phyloP scores from a whole-genome alignment of 2,113 vertebrate genomes.

The Columbina picui region DNA sequence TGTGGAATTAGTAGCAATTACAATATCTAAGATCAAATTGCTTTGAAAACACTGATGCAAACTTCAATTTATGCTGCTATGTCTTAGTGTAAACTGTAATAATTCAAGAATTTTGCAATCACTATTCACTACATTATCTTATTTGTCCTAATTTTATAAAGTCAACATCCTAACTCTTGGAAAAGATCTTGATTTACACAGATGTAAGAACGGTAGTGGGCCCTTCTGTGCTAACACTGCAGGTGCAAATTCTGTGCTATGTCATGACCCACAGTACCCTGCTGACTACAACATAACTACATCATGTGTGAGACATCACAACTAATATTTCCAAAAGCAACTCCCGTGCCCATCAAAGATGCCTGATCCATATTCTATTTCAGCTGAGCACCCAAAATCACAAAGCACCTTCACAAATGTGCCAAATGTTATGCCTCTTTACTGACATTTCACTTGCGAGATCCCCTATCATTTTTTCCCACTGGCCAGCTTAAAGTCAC shows the following conservation, averaged over 20 bases:
- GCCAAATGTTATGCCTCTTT: slow-evolving; percentile 2
- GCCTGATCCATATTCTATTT: slow-evolving; percentile 18
- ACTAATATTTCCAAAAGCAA: slow-evolving; percentile 18
- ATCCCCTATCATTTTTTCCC: background rate
- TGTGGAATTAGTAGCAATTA: background rate
- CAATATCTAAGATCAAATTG: background rate
- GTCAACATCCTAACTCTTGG: background rate
- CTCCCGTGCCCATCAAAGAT: background rate
- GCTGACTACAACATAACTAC: background rate
- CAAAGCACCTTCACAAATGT: background rate
- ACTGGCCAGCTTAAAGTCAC: background rate
- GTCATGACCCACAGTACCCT: background rate
- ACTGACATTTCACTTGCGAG: slow-evolving; percentile 10
- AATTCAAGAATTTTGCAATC: background rate
- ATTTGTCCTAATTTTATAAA: background rate
- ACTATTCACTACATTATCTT: background rate
- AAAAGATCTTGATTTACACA: background rate
- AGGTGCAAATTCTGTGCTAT: background rate
- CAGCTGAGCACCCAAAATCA: background rate
- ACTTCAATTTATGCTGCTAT: background rate
- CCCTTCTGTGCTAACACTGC: background rate
- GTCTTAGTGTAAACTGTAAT: background rate
- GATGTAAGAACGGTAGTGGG: background rate
- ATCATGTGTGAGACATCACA: background rate
- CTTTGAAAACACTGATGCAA: background rate